Evolutionary conservation across 2,888 invertebrate species (phyloP).

Genomic region (Desoria tigrina): DNA sequence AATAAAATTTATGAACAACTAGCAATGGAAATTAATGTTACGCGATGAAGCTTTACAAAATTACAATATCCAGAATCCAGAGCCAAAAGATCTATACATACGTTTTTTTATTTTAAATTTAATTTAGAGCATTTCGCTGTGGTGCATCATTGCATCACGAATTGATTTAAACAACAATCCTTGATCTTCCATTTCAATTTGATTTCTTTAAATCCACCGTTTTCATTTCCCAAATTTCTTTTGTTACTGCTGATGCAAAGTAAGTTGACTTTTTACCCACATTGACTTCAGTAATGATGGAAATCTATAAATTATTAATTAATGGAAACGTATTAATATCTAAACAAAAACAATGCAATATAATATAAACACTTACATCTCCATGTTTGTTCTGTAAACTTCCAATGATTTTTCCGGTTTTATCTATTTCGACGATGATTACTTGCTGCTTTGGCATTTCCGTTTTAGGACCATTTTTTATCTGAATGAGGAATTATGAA

Average conservation of each 20-base stretch:
- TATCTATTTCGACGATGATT: constrained; percentile 68
- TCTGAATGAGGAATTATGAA: no score
- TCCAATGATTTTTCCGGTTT: constrained; percentile 71
- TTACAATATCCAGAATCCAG: no score
- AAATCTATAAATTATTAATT: constrained; percentile 21
- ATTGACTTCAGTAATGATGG: constrained; percentile 22
- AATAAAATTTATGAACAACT: no score
- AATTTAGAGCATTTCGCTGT: no score
- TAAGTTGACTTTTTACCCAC: constrained; percentile 23
- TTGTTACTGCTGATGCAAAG: constrained; percentile 17
- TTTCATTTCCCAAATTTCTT: constrained; percentile 34
- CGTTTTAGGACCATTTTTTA: not conserved
- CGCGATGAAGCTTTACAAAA: no score
- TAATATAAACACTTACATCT: constrained; percentile 59
- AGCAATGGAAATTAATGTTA: no score
- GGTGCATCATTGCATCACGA: no score
- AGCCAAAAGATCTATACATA: no score
- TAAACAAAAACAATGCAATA: constrained; percentile 56
- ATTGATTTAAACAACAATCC: no score
- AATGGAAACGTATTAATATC: no score
- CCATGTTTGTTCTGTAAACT: constrained; percentile 67
- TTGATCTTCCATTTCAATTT: no score
- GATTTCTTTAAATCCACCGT: constrained; percentile 21
- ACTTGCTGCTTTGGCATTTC: constrained; percentile 58
- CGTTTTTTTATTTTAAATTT: no score